Evolutionary conservation across 1,140 invertebrate species (phyloP).

Genomic region (Scaptodrosophila lebanonensis): DNA sequence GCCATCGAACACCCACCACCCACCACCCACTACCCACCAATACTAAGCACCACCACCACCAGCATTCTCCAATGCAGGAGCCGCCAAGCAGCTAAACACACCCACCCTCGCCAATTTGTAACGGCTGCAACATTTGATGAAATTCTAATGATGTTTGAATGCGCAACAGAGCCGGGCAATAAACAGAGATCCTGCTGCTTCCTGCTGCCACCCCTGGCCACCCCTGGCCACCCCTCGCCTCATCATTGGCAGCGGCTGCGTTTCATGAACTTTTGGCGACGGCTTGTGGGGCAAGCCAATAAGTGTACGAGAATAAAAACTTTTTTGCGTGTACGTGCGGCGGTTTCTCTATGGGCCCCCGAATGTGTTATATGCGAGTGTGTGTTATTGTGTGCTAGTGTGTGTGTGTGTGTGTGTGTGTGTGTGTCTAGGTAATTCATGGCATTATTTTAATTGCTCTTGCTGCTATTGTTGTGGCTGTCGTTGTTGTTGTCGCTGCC

Average conservation of each 20-base stretch:
- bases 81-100: too few species aligned
- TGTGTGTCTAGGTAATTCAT: constrained; percentile 51
- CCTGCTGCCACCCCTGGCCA: background rate
- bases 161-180: too few species aligned
- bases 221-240: background rate
- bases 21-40: too few species aligned
- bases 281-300: too few species aligned
- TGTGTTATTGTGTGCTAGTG: constrained; percentile 11
- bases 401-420: constrained; percentile 20
- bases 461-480: constrained; percentile 37
- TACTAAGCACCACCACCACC: too few species aligned
- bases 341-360: background rate
- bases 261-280: constrained; percentile 52
- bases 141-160: constrained; percentile 61
- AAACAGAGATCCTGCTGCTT: too few species aligned
- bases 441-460: constrained; percentile 71
- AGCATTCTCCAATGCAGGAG: too few species aligned
- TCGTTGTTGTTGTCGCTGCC: background rate
- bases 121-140: constrained; percentile 55
- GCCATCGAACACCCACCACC: background rate
- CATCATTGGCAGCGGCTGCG: constrained; percentile 32
- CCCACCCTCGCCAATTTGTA: constrained; percentile 27
- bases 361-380: too few species aligned
- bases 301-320: constrained; percentile 41
- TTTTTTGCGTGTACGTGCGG: constrained; percentile 24